Evolutionary conservation across 2,797 vertebrate genomes (phyloP), one percentile per base, ranked within the genome.

Genomic region (Meriones psammophilus): DNA sequence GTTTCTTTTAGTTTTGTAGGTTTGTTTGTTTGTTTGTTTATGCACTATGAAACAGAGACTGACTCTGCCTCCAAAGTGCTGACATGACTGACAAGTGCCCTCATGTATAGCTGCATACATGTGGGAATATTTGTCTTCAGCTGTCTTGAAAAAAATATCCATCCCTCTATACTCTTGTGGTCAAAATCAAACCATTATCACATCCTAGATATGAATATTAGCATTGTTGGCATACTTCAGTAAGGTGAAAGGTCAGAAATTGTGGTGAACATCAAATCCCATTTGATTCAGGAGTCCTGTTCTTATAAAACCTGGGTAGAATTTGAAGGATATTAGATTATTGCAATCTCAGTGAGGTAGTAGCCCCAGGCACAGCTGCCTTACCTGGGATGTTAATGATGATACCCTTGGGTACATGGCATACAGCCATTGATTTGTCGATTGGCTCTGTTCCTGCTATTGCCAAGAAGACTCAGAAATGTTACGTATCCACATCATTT

Each of bases 51-150:
- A 66, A 54, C 15, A 62, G 39, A 66, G 28, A 39, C 56, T 74
- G 9, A 10, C 42, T 89, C 73, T 78, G 13, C 39, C 30, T 64
- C 58, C 73, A 64, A 89, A n/a, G 58, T 5, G 20, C 39, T 54
- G 42, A 15, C 22, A 28, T 66, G 8, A 28, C 14, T 8, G 74
- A 24, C 1, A 15, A 36, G 20, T 50, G 2, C 15, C 14, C 60
- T 36, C 9, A 58, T 20, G 36, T 36, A 5, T 26, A 33, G 71
- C 17, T 5, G 54, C 28, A 74, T 33, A 56, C 39, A 39, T 39
- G 8, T 96, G 9, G 8, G 88, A 94, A 86, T 76, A 54, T 88
- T 56, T 86, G 30, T 80, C 33, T 36, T 96, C 66, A n/a, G 3
- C 54, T 71, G 92, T 92, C 81, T 68, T 62, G 24, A 69, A n/a